Percentiles rank a stretch among this genome's conserved stretches.
Conservation (phyloP, 1,140 invertebrate genomes). For the Drosophila malerkotliana region DNA sequence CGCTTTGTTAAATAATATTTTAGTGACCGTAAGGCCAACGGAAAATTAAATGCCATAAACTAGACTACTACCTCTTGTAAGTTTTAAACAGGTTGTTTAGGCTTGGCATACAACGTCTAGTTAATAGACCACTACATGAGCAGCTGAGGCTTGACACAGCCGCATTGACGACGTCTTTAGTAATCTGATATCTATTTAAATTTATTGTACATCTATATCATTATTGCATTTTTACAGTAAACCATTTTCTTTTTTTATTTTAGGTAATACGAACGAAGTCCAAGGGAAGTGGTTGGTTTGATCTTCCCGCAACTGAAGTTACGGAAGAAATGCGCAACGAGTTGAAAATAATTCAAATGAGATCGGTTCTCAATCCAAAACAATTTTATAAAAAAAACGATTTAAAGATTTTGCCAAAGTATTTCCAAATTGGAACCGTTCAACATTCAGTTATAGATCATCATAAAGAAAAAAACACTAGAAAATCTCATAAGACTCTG, state of each 20-base stretch:
- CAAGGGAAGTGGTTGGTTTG: conserved; percentile 94
- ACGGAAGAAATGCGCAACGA: conserved; percentile 95
- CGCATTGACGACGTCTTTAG: conserved; percentile 83
- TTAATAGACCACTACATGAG: conserved; percentile 43
- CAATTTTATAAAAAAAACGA: conserved; percentile 97
- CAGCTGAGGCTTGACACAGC: conserved; percentile 27
- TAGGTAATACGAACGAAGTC: conserved; percentile 89
- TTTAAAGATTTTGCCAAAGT: conserved; percentile 93
- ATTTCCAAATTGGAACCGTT: conserved; percentile 94
- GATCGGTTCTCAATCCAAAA: conserved; percentile 95
- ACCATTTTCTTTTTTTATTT: not conserved
- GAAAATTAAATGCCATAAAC: conserved; percentile 51
- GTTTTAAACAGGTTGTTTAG: conserved; percentile 54
- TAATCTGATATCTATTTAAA: conserved; percentile 66
- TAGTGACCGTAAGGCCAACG: conserved; percentile 82
- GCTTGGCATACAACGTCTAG: conserved; percentile 45
- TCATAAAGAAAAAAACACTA: conserved; percentile 91
- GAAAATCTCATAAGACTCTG: conserved; percentile 95
- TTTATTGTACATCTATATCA: not conserved
- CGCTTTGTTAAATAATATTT: conserved; percentile 41
- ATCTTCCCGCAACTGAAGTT: conserved; percentile 93
- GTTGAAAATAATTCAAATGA: conserved; percentile 94
- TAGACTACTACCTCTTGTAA: conserved; percentile 55
- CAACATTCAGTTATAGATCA: conserved; percentile 90
- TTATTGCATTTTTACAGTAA: not conserved